phyloP scores from a whole-genome alignment of 2,888 invertebrate genomes.

The Harpalus rufipes region DNA sequence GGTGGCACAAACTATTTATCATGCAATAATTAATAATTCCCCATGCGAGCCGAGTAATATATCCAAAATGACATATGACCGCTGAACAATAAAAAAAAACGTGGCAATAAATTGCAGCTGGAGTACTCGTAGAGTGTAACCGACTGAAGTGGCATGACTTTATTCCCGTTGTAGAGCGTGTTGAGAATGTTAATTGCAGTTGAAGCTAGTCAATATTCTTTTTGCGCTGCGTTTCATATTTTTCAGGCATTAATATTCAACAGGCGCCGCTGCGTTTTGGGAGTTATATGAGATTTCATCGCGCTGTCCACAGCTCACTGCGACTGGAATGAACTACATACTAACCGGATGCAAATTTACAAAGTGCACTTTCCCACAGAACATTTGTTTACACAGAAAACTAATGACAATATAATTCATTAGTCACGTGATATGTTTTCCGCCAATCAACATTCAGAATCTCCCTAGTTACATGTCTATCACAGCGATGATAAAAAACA shows the following conservation, averaged over 20 bases:
- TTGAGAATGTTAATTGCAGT: conserved; percentile 64
- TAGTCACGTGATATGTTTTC: too few species aligned
- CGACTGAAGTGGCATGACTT: conserved; percentile 48
- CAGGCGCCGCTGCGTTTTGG: conserved; percentile 65
- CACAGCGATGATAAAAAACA: too few species aligned
- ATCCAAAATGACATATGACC: not conserved
- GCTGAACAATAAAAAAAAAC: not conserved
- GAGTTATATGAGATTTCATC: conserved; percentile 66
- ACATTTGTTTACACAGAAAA: not conserved
- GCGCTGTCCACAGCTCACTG: conserved; percentile 52
- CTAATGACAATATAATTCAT: too few species aligned
- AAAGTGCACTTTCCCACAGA: not conserved
- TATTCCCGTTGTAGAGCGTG: conserved; percentile 63
- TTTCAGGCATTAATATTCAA: conserved; percentile 65
- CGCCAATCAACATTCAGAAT: too few species aligned
- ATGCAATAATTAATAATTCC: not conserved
- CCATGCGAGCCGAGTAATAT: not conserved
- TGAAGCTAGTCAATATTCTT: conserved; percentile 64
- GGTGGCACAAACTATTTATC: not conserved
- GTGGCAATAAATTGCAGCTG: conserved; percentile 18
- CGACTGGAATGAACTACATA: conserved; percentile 31
- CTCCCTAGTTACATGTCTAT: too few species aligned
- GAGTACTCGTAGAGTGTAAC: not conserved
- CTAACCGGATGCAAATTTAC: not conserved
- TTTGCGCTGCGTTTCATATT: conserved; percentile 65